Base-by-base conservation (phyloP, 2,888 invertebrate genomes). In the Amiota mariae region DNA sequence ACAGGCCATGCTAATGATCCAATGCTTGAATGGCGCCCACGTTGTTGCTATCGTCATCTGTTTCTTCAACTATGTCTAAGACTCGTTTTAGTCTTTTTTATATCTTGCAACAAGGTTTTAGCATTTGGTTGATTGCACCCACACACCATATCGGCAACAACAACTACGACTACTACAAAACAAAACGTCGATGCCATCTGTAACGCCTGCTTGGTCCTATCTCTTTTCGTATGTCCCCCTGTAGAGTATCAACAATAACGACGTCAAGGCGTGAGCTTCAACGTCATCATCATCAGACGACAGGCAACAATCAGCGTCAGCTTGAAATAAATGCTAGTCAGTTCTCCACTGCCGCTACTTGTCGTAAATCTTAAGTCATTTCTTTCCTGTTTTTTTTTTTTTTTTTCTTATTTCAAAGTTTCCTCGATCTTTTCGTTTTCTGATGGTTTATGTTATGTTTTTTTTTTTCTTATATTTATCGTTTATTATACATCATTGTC, bases 281-380 rank as follows among this genome's bases (percentile, higher is more conserved):
- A 36, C 36, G 36, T 36, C 36, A 36, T 36, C 36, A 36, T 36
- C 36, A 0, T 36, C 36, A 36, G 36, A 36, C 36, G 54, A 12
- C 54, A 54, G n/a, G 54, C 54, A 54, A 54, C 59, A 64, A 66
- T 66, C 66, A 66, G 66, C 66, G 66, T 66, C 66, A 66, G 66
- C 66, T 66, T 66, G 66, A 66, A 66, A 66, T 49, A 66, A 47
- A 66, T 48, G 63, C 12, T 20, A 24, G 36, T 2, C 36, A 36
- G 36, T 36, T 36, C 36, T 36, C 36, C 36, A 36, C 3, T 15
- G 18, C 61, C 20, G 61, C 36, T 24, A 46, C 46, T 18, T 59
- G 59, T 18, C 59, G 59, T 47, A 64, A 64, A 36, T 46, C 47
- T 47, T 46, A 47, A n/a, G 10, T 47, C 66, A 66, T 24, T 66